Evolutionary conservation across 2,113 vertebrate genomes (phyloP).

Genomic region (Xenus cinereus): DNA sequence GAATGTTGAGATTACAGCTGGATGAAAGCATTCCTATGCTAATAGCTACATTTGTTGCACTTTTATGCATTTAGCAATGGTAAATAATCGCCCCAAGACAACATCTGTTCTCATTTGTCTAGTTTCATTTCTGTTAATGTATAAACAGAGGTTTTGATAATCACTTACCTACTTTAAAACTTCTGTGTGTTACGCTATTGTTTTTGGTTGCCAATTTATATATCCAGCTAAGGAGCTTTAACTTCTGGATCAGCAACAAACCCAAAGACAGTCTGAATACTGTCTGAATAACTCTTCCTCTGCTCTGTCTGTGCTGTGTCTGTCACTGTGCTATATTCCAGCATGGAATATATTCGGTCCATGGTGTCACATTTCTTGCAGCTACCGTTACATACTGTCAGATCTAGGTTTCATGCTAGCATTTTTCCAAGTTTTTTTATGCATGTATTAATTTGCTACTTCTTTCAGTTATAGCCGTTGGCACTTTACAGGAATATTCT

Average conservation of each 20-base stretch:
- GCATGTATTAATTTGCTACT: background rate
- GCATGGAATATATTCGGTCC: background rate
- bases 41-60: slow-evolving; percentile 20
- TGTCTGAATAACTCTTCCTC: background rate
- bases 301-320: background rate
- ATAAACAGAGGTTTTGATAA: background rate
- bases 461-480: background rate
- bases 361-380: background rate
- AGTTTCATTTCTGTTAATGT: slow-evolving; percentile 14
- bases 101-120: slow-evolving; percentile 8
- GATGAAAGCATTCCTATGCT: slow-evolving; percentile 13
- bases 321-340: background rate
- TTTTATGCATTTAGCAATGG: slow-evolving; percentile 6
- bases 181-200: background rate
- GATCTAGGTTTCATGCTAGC: background rate
- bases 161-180: background rate
- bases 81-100: background rate
- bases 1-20: background rate
- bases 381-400: background rate
- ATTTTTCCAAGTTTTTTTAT: background rate
- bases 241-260: background rate
- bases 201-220: background rate
- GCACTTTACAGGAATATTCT: background rate
- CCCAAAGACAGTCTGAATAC: background rate
- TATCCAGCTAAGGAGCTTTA: background rate